Conservation (phyloP, 1,140 invertebrate genomes). For the Batillaria attramentaria region DNA sequence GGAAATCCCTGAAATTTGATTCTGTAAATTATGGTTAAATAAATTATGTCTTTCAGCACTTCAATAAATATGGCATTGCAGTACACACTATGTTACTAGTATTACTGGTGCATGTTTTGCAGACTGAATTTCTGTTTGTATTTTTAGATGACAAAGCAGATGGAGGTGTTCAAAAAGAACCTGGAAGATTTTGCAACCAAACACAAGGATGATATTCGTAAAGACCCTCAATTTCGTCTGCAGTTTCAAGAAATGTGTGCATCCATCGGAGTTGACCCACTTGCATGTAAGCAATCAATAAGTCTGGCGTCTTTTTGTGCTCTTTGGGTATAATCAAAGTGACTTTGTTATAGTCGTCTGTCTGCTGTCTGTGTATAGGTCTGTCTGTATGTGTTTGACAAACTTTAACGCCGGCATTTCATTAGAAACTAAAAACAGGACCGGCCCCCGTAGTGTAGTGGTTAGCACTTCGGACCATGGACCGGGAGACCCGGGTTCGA, state of each 20-base stretch:
- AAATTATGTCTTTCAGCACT: neutral
- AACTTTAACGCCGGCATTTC: too few relatives aligned
- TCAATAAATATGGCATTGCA: neutral
- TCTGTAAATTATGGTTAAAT: neutral
- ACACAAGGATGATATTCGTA: constrained; percentile 91
- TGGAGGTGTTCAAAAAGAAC: constrained; percentile 93
- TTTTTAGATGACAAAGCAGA: constrained; percentile 89
- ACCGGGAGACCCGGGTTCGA: too few relatives aligned
- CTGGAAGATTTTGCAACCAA: constrained; percentile 97
- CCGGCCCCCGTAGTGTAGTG: too few relatives aligned
- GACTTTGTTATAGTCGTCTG: too few relatives aligned
- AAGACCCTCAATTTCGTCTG: constrained; percentile 92
- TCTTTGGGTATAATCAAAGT: too few relatives aligned
- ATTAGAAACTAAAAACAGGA: too few relatives aligned
- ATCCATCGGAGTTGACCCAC: constrained; percentile 97
- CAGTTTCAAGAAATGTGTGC: constrained; percentile 99
- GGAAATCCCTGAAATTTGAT: neutral
- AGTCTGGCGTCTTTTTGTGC: too few relatives aligned
- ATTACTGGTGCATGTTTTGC: neutral
- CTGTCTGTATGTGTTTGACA: too few relatives aligned
- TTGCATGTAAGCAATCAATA: constrained; percentile 91
- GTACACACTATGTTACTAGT: neutral
- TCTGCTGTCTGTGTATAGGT: too few relatives aligned
- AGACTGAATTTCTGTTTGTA: neutral
- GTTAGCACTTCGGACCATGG: too few relatives aligned